Evolutionary conservation across 2,888 invertebrate genomes (phyloP).

Genomic region (Scaptomyza tumidula): DNA sequence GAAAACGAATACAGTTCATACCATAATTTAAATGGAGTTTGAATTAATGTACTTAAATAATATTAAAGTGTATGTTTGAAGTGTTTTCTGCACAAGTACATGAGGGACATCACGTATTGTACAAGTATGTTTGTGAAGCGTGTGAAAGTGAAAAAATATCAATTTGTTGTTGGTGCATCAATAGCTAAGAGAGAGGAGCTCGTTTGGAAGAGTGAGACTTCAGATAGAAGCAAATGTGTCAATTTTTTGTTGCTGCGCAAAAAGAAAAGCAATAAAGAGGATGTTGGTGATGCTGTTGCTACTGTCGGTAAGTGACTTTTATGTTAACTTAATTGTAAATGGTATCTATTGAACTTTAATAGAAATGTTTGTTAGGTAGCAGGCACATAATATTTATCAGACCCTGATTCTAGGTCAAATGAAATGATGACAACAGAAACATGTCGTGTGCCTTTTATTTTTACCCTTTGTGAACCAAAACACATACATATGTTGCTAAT

Average conservation of each 20-base stretch:
- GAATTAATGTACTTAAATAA: not conserved
- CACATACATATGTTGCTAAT: slow-evolving; percentile 2
- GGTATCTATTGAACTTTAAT: not conserved
- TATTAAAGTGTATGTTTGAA: not conserved
- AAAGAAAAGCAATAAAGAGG: not conserved
- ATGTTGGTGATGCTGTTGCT: not conserved
- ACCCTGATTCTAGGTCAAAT: not conserved
- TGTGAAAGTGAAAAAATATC: not conserved
- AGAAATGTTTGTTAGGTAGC: not conserved
- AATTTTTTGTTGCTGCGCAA: not conserved
- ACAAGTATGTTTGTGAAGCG: not conserved
- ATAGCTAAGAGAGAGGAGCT: not conserved
- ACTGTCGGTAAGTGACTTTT: not conserved
- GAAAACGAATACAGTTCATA: not conserved
- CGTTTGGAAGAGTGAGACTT: not conserved
- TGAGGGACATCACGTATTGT: not conserved
- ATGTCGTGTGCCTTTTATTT: not conserved
- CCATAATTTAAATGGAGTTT: not conserved
- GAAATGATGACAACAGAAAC: not conserved
- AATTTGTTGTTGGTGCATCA: not conserved
- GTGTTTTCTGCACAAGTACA: not conserved
- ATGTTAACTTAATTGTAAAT: too few species aligned
- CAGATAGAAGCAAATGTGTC: not conserved
- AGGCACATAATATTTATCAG: too few species aligned
- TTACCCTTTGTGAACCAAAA: slow-evolving; percentile 12